phyloP scores from a whole-genome alignment of 2,113 vertebrate species.

The Tamias sibiricus region DNA sequence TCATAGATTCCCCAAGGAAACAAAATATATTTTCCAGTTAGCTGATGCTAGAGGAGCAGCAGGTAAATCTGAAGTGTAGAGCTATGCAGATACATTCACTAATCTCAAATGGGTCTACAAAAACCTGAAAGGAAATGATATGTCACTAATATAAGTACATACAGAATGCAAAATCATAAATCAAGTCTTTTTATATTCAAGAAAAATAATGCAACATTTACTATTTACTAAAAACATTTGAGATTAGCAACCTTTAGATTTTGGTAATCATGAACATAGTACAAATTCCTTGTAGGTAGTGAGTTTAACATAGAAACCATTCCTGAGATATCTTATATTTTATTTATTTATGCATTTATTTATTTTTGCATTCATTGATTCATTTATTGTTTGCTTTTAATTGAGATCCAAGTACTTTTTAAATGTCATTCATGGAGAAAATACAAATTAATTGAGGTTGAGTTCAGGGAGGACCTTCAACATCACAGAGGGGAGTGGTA shows the following conservation, averaged over 20 bases:
- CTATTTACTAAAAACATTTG: constrained; percentile 7
- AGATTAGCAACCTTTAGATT: background rate
- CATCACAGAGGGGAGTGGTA: background rate
- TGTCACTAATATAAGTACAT: background rate
- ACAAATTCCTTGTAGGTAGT: background rate
- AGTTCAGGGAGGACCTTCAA: background rate
- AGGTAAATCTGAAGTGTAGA: background rate
- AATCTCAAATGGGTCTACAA: background rate
- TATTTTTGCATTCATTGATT: background rate
- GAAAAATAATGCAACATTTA: background rate
- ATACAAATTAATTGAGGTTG: background rate
- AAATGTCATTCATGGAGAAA: constrained; percentile 4
- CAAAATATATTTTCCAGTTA: background rate
- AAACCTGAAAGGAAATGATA: background rate
- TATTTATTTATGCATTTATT: background rate
- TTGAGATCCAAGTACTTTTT: background rate
- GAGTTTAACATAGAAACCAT: background rate
- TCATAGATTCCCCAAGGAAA: background rate
- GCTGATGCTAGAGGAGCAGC: too few species aligned
- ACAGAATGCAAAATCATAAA: background rate
- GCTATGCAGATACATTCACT: background rate
- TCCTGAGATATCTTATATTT: background rate
- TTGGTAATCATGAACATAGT: background rate
- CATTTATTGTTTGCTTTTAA: background rate
- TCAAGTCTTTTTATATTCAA: background rate